Evolutionary conservation across 1,140 invertebrate genomes (phyloP).

Genomic region (Zophobas atratus): DNA sequence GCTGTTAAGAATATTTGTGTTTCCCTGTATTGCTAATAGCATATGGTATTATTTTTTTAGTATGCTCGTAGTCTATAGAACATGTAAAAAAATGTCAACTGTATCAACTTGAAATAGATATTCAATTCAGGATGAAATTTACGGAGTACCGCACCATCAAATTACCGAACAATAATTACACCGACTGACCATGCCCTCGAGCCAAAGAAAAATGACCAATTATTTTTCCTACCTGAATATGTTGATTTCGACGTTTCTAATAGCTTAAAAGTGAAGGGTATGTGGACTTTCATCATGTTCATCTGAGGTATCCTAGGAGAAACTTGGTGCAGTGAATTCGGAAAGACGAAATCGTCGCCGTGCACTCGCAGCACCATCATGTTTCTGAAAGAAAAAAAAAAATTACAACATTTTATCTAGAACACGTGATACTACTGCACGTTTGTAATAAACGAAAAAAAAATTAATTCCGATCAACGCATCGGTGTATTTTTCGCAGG

Average conservation of each 20-base stretch:
- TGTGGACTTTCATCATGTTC: constrained; percentile 86
- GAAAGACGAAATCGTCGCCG: constrained; percentile 79
- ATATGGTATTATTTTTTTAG: too few species aligned
- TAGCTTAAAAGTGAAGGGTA: constrained; percentile 84
- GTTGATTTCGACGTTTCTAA: constrained; percentile 73
- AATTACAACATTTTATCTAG: background rate
- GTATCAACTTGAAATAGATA: too few species aligned
- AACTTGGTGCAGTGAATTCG: constrained; percentile 71
- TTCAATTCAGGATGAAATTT: too few species aligned
- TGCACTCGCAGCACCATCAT: constrained; percentile 82
- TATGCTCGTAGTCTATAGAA: too few species aligned
- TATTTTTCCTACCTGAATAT: constrained; percentile 65
- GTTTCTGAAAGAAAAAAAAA: constrained; percentile 72
- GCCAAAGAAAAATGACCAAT: background rate
- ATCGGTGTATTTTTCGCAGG: too few species aligned
- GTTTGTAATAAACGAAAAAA: too few species aligned
- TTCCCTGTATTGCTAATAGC: too few species aligned
- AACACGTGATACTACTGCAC: too few species aligned
- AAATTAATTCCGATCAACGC: too few species aligned
- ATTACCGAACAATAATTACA: background rate
- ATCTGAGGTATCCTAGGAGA: constrained; percentile 79
- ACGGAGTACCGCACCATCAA: too few species aligned
- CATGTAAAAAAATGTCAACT: too few species aligned
- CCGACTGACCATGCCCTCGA: background rate
- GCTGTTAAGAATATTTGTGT: too few species aligned